Percentiles rank a stretch among this genome's conserved stretches.
Evolutionary conservation across 2,113 vertebrate species (phyloP).

Genomic region (Poeciliopsis turrubarensis): DNA sequence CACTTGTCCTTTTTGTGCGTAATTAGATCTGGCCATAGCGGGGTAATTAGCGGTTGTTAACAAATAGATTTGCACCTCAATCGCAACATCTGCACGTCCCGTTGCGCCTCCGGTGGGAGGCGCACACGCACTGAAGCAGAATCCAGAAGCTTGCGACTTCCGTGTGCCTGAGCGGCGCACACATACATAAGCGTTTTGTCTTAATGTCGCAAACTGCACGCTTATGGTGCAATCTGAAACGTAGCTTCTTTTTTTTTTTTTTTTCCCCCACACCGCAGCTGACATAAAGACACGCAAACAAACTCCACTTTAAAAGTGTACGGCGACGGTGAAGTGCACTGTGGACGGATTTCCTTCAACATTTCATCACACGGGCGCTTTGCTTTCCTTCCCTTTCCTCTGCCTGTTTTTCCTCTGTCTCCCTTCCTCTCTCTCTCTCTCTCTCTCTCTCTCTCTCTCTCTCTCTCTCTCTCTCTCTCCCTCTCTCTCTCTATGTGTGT

Average conservation of each 20-base stretch:
- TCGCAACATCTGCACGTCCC: not conserved
- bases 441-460: not conserved
- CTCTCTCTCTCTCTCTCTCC: not conserved
- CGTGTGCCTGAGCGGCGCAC: not conserved
- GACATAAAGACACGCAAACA: not conserved
- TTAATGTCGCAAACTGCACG: not conserved
- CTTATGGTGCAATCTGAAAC: constrained; percentile 10
- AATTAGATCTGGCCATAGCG: not conserved
- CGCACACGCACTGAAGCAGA: constrained; percentile 19
- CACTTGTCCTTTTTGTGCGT: not conserved
- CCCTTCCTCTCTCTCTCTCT: not conserved
- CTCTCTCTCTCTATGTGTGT: no score
- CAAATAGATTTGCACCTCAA: not conserved
- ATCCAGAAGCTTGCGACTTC: not conserved
- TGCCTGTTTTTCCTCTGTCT: not conserved
- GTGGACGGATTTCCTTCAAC: constrained; percentile 13
- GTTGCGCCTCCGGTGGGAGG: constrained; percentile 50
- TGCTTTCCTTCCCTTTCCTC: constrained; percentile 1
- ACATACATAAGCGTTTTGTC: not conserved
- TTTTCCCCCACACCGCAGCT: not conserved
- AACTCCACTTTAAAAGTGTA: not conserved
- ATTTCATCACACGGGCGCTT: not conserved
- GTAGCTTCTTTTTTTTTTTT: not conserved
- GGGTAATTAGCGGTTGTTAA: not conserved
- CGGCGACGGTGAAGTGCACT: constrained; percentile 3